phyloP scores from a whole-genome alignment of 2,113 vertebrate genomes.

The Oriolus oriolus region DNA sequence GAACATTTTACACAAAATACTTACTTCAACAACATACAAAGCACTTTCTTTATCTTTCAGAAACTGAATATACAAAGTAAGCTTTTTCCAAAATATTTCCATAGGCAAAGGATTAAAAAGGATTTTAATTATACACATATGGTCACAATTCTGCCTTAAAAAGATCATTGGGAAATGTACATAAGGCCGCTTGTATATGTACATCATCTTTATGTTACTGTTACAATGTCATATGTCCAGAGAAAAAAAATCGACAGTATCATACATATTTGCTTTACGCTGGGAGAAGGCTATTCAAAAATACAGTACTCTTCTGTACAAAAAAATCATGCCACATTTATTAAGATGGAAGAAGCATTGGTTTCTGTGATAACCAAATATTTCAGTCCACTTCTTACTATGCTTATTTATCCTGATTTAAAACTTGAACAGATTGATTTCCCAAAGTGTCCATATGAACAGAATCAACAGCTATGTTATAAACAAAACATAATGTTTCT shows the following conservation, averaged over 20 bases:
- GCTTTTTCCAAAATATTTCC: slow-evolving; percentile 83
- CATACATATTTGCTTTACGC: slow-evolving; percentile 95
- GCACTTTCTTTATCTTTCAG: slow-evolving; percentile 82
- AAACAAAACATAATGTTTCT: slow-evolving; percentile 88
- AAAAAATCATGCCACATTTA: slow-evolving; percentile 86
- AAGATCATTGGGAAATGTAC: slow-evolving; percentile 98
- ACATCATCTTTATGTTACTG: slow-evolving; percentile 95
- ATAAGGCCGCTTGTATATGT: slow-evolving; percentile 99
- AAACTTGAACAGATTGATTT: slow-evolving; percentile 81
- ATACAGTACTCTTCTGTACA: slow-evolving; percentile 99
- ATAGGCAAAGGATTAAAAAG: slow-evolving; percentile 97
- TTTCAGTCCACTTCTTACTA: slow-evolving; percentile 79
- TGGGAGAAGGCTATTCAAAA: slow-evolving; percentile 94
- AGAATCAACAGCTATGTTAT: slow-evolving; percentile 87
- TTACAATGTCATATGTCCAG: slow-evolving; percentile 98
- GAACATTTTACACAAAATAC: slow-evolving; percentile 78
- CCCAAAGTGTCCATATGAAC: slow-evolving; percentile 81
- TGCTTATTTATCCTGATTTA: slow-evolving; percentile 78
- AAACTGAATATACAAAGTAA: slow-evolving; percentile 84
- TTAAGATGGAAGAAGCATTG: slow-evolving; percentile 86
- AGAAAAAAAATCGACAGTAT: slow-evolving; percentile 98
- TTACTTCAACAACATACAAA: slow-evolving; percentile 82
- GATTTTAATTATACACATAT: slow-evolving; percentile 99
- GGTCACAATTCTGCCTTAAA: slow-evolving; percentile 99
- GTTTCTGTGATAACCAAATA: slow-evolving; percentile 80